Evolutionary conservation across 2,113 vertebrate genomes (phyloP).

Genomic region (Paraplagusia blochii): DNA sequence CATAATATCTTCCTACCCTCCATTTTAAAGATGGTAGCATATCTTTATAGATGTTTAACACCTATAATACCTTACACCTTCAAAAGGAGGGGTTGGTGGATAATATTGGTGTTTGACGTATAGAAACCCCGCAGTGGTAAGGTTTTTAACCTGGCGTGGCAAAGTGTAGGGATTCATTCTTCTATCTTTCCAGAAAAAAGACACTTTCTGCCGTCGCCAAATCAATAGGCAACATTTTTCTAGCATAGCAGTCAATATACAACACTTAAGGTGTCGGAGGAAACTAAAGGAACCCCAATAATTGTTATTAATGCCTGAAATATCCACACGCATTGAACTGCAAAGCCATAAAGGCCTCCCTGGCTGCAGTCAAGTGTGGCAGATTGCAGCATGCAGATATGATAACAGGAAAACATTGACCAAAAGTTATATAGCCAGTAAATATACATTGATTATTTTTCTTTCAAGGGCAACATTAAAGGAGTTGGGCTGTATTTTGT

Average conservation of each 20-base stretch:
- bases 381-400: constrained; percentile 1
- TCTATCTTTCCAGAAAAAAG: constrained; percentile 50
- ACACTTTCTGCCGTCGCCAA: constrained; percentile 57
- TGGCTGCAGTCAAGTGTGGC: neutral
- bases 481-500: too few species aligned
- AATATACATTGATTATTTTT: too few species aligned
- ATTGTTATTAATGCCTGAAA: constrained; percentile 72
- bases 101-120: too few species aligned
- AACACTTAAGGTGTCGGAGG: constrained; percentile 74
- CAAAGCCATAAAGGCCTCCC: constrained; percentile 33
- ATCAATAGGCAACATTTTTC: constrained; percentile 75
- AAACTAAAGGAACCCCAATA: constrained; percentile 69
- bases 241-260: constrained; percentile 70
- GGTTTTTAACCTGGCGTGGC: too few species aligned
- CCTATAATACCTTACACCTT: too few species aligned
- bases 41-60: too few species aligned
- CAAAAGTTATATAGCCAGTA: too few species aligned
- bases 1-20: too few species aligned
- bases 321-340: constrained; percentile 57
- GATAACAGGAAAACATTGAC: constrained; percentile 1
- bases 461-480: too few species aligned
- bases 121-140: too few species aligned
- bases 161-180: constrained; percentile 54
- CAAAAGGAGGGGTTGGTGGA: too few species aligned
- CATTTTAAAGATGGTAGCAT: too few species aligned